Conservation (phyloP, 2,797 vertebrate species). For the Mallotus villosus region DNA sequence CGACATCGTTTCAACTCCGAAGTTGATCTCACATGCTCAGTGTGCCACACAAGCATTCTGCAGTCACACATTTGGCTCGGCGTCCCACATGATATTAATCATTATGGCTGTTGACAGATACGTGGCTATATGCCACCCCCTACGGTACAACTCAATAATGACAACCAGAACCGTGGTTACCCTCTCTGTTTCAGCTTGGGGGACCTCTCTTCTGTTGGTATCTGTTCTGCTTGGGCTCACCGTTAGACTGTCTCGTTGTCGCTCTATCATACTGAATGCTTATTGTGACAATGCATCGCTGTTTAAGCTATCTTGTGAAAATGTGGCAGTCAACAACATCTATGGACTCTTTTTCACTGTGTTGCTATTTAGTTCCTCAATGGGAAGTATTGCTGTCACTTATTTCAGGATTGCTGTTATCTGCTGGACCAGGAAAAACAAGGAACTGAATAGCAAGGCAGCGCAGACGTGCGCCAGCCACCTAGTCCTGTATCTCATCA, state of each 20-base stretch:
- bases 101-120: constrained; percentile 83
- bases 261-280: constrained; percentile 52
- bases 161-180: constrained; percentile 64
- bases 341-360: constrained; percentile 67
- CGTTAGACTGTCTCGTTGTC: constrained; percentile 56
- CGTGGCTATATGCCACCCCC: constrained; percentile 77
- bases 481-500: constrained; percentile 63
- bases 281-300: constrained; percentile 68
- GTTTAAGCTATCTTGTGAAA: constrained; percentile 69
- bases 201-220: constrained; percentile 50
- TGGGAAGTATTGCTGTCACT: constrained; percentile 57
- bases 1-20: constrained; percentile 74
- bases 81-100: constrained; percentile 79
- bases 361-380: constrained; percentile 59
- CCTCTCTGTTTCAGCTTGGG: constrained; percentile 60
- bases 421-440: constrained; percentile 65
- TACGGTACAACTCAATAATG: constrained; percentile 71
- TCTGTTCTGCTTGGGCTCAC: constrained; percentile 64
- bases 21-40: constrained; percentile 71
- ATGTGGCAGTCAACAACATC: constrained; percentile 65
- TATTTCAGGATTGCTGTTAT: constrained; percentile 62
- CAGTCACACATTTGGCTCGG: constrained; percentile 79
- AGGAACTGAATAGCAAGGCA: constrained; percentile 60
- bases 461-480: constrained; percentile 67
- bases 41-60: constrained; percentile 82